Evolutionary conservation across 2,113 vertebrate genomes (phyloP).

Genomic region (Cranoglanis bouderius): DNA sequence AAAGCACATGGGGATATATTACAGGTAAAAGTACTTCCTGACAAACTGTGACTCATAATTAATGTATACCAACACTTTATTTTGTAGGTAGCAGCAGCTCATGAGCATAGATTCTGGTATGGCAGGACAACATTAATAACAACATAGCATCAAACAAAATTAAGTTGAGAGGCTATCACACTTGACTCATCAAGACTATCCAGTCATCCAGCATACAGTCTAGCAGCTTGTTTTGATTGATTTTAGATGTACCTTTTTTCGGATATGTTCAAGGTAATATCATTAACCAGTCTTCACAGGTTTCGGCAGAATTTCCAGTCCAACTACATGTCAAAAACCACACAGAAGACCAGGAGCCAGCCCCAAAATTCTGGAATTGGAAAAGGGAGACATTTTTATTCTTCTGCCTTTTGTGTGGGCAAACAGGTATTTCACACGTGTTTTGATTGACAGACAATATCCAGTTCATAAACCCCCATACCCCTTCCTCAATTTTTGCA

Average conservation of each 20-base stretch:
- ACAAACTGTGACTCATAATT: not conserved
- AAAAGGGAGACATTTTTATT: not conserved
- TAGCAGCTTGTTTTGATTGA: not conserved
- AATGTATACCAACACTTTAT: not conserved
- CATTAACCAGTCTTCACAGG: not conserved
- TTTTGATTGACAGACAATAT: not conserved
- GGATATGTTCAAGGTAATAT: not conserved
- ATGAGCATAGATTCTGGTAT: too few species aligned
- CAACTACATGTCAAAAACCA: not conserved
- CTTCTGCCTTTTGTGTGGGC: not conserved
- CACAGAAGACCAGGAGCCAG: not conserved
- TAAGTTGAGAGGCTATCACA: not conserved
- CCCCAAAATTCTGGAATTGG: not conserved
- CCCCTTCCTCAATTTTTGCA: not conserved
- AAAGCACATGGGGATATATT: not conserved
- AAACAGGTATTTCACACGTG: not conserved
- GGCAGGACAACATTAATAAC: not conserved
- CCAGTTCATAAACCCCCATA: not conserved
- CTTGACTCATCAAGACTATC: not conserved
- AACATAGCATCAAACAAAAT: not conserved
- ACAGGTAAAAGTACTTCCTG: not conserved
- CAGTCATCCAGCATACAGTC: not conserved
- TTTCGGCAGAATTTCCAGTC: not conserved
- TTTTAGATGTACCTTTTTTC: not conserved
- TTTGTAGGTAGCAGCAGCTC: too few species aligned